A percentile compares a stretch with the other conserved stretches of the same genome.
Conservation (phyloP, 2,888 invertebrate genomes). For the Iphiclides podalirius region DNA sequence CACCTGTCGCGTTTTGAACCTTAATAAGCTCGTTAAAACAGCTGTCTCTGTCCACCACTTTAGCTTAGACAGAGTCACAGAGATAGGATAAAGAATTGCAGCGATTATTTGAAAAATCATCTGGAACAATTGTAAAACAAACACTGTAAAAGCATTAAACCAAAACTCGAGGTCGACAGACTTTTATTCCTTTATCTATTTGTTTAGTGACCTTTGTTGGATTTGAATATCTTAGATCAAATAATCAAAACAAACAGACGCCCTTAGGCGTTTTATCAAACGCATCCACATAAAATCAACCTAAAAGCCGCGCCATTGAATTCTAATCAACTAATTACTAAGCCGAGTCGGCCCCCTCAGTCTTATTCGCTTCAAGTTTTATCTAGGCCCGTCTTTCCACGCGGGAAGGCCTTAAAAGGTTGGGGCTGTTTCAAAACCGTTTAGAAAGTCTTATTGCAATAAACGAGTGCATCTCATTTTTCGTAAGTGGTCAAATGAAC, state of each 20-base stretch:
- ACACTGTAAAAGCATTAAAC: no score
- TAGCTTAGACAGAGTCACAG: no score
- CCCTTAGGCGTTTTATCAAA: conserved; percentile 11
- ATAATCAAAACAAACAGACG: conserved; percentile 17
- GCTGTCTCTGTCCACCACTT: no score
- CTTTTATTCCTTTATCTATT: conserved; percentile 20
- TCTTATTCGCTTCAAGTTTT: conserved; percentile 12
- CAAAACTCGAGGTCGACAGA: no score
- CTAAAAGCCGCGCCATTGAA: conserved; percentile 20
- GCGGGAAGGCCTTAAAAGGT: conserved; percentile 13
- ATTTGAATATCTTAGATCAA: conserved; percentile 20
- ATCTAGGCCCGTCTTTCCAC: conserved; percentile 15
- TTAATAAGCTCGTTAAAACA: no score
- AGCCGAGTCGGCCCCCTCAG: conserved; percentile 8
- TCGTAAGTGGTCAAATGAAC: no score
- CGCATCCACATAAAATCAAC: conserved; percentile 19
- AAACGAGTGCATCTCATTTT: no score
- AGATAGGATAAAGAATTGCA: no score
- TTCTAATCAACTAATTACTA: conserved; percentile 23
- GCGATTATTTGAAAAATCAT: no score
- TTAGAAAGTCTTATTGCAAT: not conserved
- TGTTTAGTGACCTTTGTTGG: conserved; percentile 19
- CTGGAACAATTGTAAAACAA: no score
- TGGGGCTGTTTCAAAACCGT: conserved; percentile 4
- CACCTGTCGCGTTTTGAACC: no score